Percentiles rank a stretch among this genome's conserved stretches.
Conservation (phyloP, 2,113 vertebrate species). For the Halichoerus grypus region DNA sequence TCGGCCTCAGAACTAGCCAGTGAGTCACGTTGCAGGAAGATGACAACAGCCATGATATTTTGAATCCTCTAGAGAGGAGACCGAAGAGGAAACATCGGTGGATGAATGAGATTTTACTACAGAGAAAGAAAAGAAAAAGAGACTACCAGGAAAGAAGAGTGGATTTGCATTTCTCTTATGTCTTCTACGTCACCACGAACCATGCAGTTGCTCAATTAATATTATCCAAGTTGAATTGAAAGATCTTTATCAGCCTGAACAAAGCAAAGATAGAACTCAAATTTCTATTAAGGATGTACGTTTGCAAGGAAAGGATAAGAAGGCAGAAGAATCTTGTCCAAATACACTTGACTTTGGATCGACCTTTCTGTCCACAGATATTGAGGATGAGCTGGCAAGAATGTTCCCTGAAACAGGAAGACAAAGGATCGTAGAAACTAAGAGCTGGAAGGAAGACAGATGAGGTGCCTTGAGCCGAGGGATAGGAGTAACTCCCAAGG, state of each 20-base stretch:
- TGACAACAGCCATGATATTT: conserved; percentile 16
- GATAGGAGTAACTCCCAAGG: background rate
- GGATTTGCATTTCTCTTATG: background rate
- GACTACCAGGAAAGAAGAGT: background rate
- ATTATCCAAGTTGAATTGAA: conserved; percentile 41
- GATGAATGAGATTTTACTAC: background rate
- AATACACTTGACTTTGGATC: conserved; percentile 29
- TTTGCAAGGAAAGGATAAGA: conserved; percentile 37
- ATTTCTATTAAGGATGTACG: background rate
- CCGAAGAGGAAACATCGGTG: background rate
- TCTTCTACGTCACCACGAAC: background rate
- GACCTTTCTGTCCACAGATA: conserved; percentile 27
- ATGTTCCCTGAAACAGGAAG: background rate
- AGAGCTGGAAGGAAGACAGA: background rate
- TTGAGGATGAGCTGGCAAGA: background rate
- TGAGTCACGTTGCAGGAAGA: conserved; percentile 65
- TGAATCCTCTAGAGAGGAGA: conserved; percentile 18
- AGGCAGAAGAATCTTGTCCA: background rate
- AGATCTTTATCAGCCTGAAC: conserved; percentile 48
- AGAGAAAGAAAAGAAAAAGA: conserved; percentile 3
- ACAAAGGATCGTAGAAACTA: background rate
- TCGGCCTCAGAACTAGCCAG: background rate
- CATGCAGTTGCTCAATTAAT: background rate
- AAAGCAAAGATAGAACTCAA: conserved; percentile 15
- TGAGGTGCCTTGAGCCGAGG: background rate